phyloP scores from a whole-genome alignment of 2,113 vertebrate species.

The Sclerurus mexicanus region DNA sequence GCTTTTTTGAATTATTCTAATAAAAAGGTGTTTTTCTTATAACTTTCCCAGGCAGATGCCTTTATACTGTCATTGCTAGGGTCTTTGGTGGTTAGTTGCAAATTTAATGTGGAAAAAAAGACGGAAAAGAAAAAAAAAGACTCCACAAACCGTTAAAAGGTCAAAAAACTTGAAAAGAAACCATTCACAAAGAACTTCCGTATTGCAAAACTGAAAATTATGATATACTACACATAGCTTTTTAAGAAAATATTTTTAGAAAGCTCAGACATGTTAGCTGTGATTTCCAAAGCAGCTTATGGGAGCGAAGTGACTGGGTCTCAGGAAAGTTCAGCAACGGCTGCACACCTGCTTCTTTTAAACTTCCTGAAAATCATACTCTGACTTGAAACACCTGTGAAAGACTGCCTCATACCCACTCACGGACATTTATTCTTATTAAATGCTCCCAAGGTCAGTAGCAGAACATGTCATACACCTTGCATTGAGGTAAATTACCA shows the following conservation, averaged over 20 bases:
- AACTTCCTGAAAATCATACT: not conserved
- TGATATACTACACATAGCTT: not conserved
- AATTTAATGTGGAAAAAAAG: not conserved
- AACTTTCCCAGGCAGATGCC: not conserved
- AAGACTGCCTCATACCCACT: not conserved
- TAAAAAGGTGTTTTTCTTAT: not conserved
- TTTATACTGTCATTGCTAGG: not conserved
- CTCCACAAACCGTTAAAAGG: not conserved
- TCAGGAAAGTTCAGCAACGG: not conserved
- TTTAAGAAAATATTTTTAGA: not conserved
- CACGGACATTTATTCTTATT: not conserved
- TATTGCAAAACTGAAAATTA: not conserved
- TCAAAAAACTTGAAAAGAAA: not conserved
- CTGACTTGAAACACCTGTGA: not conserved
- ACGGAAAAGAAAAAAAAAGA: not conserved
- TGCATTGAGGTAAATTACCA: not conserved
- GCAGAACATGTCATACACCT: not conserved
- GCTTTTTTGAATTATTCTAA: not conserved
- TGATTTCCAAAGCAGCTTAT: not conserved
- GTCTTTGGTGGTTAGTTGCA: not conserved
- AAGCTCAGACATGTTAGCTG: not conserved
- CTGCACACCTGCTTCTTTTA: not conserved
- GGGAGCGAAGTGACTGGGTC: not conserved
- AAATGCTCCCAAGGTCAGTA: slow-evolving; percentile 13
- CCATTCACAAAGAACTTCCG: not conserved